phyloP scores from a whole-genome alignment of 1,140 invertebrate species.

The Platorchestia sp. region DNA sequence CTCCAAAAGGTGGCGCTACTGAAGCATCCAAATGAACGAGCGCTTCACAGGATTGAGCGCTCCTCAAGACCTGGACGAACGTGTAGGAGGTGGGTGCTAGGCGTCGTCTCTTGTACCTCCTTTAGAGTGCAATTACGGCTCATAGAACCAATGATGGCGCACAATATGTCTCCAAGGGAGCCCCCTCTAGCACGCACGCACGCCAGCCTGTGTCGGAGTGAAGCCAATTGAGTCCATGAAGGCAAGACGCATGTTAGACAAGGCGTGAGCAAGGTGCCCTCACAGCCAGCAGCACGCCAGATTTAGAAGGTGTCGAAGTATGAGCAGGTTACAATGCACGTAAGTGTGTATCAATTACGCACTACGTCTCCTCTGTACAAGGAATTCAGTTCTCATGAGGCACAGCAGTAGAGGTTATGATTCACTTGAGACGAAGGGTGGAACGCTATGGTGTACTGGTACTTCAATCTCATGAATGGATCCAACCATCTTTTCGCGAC shows the following conservation, averaged over 20 bases:
- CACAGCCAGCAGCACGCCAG: not conserved
- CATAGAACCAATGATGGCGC: conserved; percentile 29
- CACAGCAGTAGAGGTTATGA: not conserved
- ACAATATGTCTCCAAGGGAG: conserved; percentile 16
- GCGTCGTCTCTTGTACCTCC: not conserved
- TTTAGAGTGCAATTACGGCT: conserved; percentile 33
- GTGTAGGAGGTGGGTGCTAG: not conserved
- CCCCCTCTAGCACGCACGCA: not conserved
- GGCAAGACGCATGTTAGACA: not conserved
- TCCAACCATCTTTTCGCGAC: too few species aligned
- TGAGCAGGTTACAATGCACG: not conserved
- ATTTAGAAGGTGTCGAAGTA: not conserved
- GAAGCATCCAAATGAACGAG: not conserved
- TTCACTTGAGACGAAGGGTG: not conserved
- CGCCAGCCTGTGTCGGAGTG: not conserved
- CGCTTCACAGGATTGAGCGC: not conserved
- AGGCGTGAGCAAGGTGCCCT: not conserved
- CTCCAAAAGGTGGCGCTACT: not conserved
- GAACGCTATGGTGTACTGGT: too few species aligned
- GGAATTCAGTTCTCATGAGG: not conserved
- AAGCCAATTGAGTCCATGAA: conserved; percentile 3
- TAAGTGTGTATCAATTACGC: not conserved
- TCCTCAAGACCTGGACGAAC: not conserved
- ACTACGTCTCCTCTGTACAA: not conserved
- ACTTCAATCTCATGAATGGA: too few species aligned